phyloP scores from a whole-genome alignment of 2,113 vertebrate species.

The Embiotoca jacksoni region DNA sequence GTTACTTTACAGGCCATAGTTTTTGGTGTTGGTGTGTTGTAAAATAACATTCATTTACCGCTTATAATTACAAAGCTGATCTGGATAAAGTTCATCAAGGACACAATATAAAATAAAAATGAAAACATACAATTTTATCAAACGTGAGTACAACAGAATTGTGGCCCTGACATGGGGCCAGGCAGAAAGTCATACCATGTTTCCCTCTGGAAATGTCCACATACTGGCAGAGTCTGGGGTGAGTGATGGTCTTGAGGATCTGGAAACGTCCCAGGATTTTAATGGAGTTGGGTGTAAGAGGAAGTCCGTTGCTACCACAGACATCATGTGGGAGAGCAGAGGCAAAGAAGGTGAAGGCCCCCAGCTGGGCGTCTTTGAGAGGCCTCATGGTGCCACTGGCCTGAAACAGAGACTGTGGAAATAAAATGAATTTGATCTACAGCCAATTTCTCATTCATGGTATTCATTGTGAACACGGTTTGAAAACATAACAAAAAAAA shows the following conservation, averaged over 20 bases:
- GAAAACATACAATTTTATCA: background rate
- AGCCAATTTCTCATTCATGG: background rate
- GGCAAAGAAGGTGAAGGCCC: constrained; percentile 97
- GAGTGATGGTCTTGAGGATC: constrained; percentile 95
- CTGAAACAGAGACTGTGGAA: background rate
- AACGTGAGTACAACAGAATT: background rate
- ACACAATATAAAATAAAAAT: background rate
- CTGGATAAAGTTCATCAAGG: too few relatives aligned
- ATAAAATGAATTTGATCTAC: too few relatives aligned
- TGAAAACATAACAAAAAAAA: background rate
- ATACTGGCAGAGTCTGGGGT: constrained; percentile 97
- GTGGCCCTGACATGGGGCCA: too few relatives aligned
- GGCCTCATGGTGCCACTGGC: constrained; percentile 87
- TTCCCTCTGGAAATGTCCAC: constrained; percentile 97
- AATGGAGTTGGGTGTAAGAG: constrained; percentile 98
- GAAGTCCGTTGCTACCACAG: constrained; percentile 98
- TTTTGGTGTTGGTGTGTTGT: too few relatives aligned
- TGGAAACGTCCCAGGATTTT: constrained; percentile 98
- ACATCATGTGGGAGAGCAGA: constrained; percentile 97
- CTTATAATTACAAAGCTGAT: too few relatives aligned
- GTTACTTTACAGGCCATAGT: too few relatives aligned
- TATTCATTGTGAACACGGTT: background rate
- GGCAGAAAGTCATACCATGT: constrained; percentile 86
- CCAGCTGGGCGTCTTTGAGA: constrained; percentile 92
- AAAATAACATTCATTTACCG: too few relatives aligned